Evolutionary conservation across 2,113 vertebrate species (phyloP).

Genomic region (Oncorhynchus clarkii): DNA sequence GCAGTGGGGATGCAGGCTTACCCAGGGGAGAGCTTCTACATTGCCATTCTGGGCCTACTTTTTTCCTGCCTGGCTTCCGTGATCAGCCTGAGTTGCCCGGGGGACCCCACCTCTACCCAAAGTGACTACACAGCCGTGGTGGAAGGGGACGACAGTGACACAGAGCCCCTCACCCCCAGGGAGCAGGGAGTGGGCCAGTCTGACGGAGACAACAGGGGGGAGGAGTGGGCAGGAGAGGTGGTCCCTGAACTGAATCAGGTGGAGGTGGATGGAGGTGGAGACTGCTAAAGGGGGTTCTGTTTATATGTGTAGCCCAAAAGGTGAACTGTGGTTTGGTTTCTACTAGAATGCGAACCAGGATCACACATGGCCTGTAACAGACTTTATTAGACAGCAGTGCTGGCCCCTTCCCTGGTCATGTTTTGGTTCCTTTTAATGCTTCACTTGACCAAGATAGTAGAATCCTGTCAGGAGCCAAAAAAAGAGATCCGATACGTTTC

Average conservation of each 20-base stretch:
- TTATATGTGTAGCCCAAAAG: not conserved
- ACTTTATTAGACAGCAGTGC: no score
- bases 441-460: no score
- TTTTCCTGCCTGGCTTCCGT: constrained; percentile 33
- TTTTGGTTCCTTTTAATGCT: not conserved
- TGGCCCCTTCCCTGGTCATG: no score
- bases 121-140: not conserved
- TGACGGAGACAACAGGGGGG: not conserved
- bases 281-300: not conserved
- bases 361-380: no score
- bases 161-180: constrained; percentile 2
- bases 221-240: not conserved
- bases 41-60: constrained; percentile 35
- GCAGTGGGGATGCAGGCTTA: not conserved
- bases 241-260: constrained; percentile 6
- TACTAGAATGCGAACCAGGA: not conserved
- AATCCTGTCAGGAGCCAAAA: not conserved
- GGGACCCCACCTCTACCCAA: constrained; percentile 20
- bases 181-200: not conserved
- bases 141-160: not conserved
- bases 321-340: not conserved
- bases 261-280: not conserved
- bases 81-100: not conserved
- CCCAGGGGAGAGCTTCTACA: constrained; percentile 57
- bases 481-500: not conserved